Conservation (phyloP, 2,113 vertebrate genomes). For the Solenodon paradoxus region DNA sequence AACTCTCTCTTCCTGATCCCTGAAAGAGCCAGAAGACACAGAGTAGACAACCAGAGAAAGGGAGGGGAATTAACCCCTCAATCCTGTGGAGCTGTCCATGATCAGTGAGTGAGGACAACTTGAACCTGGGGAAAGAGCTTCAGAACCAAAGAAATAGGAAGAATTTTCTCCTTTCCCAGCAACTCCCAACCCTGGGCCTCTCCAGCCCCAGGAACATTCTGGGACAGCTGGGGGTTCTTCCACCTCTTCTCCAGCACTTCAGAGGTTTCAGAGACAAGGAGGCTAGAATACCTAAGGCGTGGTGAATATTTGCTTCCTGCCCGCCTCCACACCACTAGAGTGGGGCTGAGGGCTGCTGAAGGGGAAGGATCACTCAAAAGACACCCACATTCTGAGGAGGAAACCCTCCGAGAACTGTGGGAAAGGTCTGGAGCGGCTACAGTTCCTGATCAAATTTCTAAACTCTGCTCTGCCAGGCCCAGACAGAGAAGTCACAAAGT, state of each 20-base stretch:
- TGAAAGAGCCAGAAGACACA: neutral
- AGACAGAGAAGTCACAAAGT: neutral
- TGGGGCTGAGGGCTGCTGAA: neutral
- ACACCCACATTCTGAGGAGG: slow-evolving; percentile 14
- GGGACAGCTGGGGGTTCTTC: too few relatives aligned
- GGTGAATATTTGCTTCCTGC: neutral
- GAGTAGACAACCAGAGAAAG: neutral
- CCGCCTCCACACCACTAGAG: neutral
- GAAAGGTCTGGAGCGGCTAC: neutral
- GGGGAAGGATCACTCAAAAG: neutral
- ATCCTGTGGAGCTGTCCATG: too few relatives aligned
- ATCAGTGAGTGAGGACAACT: neutral
- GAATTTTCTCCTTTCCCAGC: neutral
- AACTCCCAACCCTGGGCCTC: neutral
- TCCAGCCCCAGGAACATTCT: neutral
- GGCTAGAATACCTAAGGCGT: neutral
- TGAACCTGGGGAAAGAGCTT: neutral
- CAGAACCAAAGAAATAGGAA: neutral
- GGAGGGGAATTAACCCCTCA: neutral
- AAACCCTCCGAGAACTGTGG: slow-evolving; percentile 25
- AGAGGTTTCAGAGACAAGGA: neutral
- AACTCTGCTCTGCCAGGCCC: neutral
- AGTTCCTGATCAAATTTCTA: slow-evolving; percentile 4
- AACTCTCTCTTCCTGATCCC: neutral
- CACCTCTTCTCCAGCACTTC: neutral